phyloP scores from a whole-genome alignment of 2,888 invertebrate genomes.

The Hemicrepidius hirtus region DNA sequence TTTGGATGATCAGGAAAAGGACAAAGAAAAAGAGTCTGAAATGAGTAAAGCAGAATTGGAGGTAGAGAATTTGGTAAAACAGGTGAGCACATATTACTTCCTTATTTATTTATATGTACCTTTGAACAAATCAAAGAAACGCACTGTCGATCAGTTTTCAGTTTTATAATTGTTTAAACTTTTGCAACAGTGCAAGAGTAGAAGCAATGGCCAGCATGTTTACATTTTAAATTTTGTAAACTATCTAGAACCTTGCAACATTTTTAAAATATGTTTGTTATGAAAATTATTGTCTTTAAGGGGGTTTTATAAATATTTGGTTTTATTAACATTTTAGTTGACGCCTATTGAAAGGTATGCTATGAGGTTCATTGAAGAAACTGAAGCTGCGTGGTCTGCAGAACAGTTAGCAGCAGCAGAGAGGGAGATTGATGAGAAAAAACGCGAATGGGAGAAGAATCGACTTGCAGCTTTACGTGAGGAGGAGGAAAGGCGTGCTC shows the following conservation, averaged over 20 bases:
- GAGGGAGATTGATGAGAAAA: slow-evolving; percentile 89
- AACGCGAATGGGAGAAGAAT: slow-evolving; percentile 92
- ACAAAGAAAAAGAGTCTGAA: slow-evolving; percentile 73
- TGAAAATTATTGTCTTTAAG: no score
- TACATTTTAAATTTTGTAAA: slow-evolving; percentile 56
- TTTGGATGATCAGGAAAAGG: slow-evolving; percentile 80
- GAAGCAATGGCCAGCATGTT: slow-evolving; percentile 70
- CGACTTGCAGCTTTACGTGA: slow-evolving; percentile 82
- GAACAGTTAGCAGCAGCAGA: slow-evolving; percentile 93
- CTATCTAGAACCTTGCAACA: slow-evolving; percentile 47
- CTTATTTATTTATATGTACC: no score
- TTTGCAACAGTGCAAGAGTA: slow-evolving; percentile 69
- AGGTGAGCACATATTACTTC: no score
- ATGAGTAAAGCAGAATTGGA: slow-evolving; percentile 84
- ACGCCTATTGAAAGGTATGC: slow-evolving; percentile 97
- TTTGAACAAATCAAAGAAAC: not conserved
- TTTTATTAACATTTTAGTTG: slow-evolving; percentile 77
- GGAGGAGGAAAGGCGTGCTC: slow-evolving; percentile 78
- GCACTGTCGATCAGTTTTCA: slow-evolving; percentile 49
- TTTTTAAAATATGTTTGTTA: not conserved
- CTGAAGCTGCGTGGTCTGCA: slow-evolving; percentile 85
- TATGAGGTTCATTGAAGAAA: slow-evolving; percentile 92
- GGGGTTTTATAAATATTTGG: no score
- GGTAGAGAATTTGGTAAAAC: slow-evolving; percentile 81
- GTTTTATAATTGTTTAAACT: slow-evolving; percentile 53